Evolutionary conservation across 2,888 invertebrate genomes (phyloP).

Genomic region (Drosophila bunnanda): DNA sequence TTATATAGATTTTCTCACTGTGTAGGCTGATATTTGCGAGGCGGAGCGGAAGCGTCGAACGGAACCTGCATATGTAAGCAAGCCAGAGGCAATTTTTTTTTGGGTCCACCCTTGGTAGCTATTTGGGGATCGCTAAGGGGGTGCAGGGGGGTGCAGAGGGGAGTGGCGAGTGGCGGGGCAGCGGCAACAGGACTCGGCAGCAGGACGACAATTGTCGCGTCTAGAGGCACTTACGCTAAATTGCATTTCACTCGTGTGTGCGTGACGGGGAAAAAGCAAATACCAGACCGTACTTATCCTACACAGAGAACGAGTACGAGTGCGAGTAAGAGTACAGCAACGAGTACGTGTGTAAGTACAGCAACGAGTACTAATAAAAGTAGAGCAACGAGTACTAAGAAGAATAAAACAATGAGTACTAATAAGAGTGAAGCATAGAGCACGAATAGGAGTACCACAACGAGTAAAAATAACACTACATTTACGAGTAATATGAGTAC

Average conservation of each 20-base stretch:
- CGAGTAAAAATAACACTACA: too few species aligned
- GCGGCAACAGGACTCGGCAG: background rate
- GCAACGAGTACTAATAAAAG: background rate
- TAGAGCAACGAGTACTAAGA: background rate
- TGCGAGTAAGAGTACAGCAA: background rate
- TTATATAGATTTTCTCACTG: background rate
- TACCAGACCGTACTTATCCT: constrained; percentile 30
- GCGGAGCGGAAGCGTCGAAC: constrained; percentile 65
- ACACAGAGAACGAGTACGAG: background rate
- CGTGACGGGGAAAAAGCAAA: constrained; percentile 30
- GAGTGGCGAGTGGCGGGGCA: background rate
- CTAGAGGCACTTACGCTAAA: constrained; percentile 74
- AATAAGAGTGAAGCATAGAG: background rate
- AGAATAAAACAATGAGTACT: background rate
- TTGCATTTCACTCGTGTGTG: constrained; percentile 71
- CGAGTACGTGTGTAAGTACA: background rate
- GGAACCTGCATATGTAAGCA: constrained; percentile 75
- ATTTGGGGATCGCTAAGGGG: background rate
- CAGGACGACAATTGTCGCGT: constrained; percentile 74
- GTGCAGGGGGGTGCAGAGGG: background rate
- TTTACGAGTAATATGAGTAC: too few species aligned
- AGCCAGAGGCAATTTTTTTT: constrained; percentile 36
- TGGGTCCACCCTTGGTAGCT: constrained; percentile 38
- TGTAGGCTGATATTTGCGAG: constrained; percentile 65
- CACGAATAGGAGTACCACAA: too few species aligned